Conservation (phyloP, 2,888 invertebrate genomes). For the Agrypnus murinus region DNA sequence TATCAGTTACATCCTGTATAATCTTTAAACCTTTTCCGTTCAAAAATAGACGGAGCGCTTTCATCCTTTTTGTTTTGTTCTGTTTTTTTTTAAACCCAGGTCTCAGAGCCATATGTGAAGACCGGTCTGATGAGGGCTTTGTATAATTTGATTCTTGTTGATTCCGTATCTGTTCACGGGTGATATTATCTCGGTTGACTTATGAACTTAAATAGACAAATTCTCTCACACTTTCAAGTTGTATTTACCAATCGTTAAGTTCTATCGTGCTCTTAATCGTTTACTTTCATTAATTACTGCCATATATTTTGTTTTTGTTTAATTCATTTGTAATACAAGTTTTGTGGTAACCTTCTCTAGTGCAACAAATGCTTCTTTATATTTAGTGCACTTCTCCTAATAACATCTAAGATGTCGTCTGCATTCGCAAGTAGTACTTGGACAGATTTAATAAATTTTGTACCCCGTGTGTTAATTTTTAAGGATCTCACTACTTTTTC, state of each 20-base stretch:
- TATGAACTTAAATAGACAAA: conserved; percentile 3
- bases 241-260: background rate
- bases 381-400: conserved; percentile 7
- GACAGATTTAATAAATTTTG: conserved; percentile 6
- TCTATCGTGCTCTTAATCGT: conserved; percentile 6
- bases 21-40: too few relatives aligned
- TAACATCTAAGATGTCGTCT: conserved; percentile 7
- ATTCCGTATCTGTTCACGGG: too few relatives aligned
- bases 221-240: conserved; percentile 2
- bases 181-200: conserved; percentile 5
- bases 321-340: background rate
- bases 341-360: conserved; percentile 13
- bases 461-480: too few relatives aligned
- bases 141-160: background rate
- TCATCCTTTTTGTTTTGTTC: too few relatives aligned
- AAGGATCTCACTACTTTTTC: too few relatives aligned
- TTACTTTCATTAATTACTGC: conserved; percentile 9
- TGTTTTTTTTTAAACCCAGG: too few relatives aligned
- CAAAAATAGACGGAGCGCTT: too few relatives aligned
- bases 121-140: background rate
- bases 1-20: too few relatives aligned
- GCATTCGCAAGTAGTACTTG: conserved; percentile 6
- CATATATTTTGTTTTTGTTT: conserved; percentile 11
- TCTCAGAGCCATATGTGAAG: too few relatives aligned
- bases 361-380: conserved; percentile 4